phyloP scores from a whole-genome alignment of 2,113 vertebrate genomes.

The Oncorhynchus nerka region DNA sequence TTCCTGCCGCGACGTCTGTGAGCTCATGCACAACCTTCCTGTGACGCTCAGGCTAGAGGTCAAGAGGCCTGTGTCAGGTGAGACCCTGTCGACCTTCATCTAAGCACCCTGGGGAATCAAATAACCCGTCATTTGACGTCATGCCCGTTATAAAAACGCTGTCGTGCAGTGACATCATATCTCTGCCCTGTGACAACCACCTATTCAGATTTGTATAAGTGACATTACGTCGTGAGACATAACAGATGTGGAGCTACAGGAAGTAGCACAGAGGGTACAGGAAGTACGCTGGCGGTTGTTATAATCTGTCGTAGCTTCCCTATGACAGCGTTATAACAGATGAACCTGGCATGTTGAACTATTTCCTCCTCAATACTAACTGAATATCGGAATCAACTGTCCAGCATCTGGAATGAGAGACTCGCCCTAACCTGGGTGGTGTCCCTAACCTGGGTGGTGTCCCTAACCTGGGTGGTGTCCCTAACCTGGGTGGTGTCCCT shows the following conservation, averaged over 20 bases:
- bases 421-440: no score
- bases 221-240: not conserved
- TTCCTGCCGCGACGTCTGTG: conserved; percentile 79
- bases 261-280: not conserved
- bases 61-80: conserved; percentile 80
- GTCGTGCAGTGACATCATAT: no score
- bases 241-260: not conserved
- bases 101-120: no score
- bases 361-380: not conserved
- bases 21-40: conserved; percentile 79
- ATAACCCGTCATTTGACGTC: no score
- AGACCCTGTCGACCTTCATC: conserved; percentile 29
- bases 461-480: no score
- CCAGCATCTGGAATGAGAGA: no score
- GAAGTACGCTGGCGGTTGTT: not conserved
- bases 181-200: no score
- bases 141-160: no score
- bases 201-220: not conserved
- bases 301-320: not conserved
- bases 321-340: not conserved
- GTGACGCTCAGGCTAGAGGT: conserved; percentile 73
- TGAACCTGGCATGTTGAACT: not conserved
- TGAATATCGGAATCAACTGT: not conserved
- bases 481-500: no score
- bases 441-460: no score